Conservation (phyloP, 2,113 vertebrate species). For the Stigmatopora nigra region DNA sequence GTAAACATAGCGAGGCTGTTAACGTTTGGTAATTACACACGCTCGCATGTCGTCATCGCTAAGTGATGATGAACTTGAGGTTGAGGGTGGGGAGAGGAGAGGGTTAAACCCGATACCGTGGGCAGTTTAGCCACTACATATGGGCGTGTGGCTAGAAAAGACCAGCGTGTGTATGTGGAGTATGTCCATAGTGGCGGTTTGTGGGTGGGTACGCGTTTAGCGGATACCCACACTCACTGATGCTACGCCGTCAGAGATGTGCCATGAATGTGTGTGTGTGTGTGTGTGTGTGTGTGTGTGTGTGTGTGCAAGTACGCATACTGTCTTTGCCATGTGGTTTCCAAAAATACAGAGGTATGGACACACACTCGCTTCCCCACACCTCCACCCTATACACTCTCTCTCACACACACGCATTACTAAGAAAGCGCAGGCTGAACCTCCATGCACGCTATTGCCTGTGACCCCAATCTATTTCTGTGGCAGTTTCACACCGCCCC, state of each 20-base stretch:
- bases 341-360: conserved; percentile 51
- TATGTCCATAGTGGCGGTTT: conserved; percentile 4
- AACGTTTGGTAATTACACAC: conserved; percentile 62
- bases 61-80: conserved; percentile 51
- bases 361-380: conserved; percentile 22
- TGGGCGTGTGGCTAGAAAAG: conserved; percentile 20
- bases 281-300: conserved; percentile 28
- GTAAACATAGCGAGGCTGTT: conserved; percentile 53
- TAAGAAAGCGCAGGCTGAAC: conserved; percentile 51
- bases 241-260: conserved; percentile 18
- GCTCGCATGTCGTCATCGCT: conserved; percentile 54
- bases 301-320: conserved; percentile 30
- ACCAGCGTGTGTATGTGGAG: conserved; percentile 10
- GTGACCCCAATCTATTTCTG: conserved; percentile 64
- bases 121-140: conserved; percentile 21
- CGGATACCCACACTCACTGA: conserved; percentile 25
- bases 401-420: conserved; percentile 29
- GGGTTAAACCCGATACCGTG: conserved; percentile 48
- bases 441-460: conserved; percentile 48
- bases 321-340: conserved; percentile 44
- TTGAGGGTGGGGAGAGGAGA: conserved; percentile 42
- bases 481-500: conserved; percentile 53
- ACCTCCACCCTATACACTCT: conserved; percentile 33
- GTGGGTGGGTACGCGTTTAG: conserved; percentile 1
- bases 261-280: conserved; percentile 29